phyloP scores from a whole-genome alignment of 2,113 vertebrate species.

The Nestor notabilis region DNA sequence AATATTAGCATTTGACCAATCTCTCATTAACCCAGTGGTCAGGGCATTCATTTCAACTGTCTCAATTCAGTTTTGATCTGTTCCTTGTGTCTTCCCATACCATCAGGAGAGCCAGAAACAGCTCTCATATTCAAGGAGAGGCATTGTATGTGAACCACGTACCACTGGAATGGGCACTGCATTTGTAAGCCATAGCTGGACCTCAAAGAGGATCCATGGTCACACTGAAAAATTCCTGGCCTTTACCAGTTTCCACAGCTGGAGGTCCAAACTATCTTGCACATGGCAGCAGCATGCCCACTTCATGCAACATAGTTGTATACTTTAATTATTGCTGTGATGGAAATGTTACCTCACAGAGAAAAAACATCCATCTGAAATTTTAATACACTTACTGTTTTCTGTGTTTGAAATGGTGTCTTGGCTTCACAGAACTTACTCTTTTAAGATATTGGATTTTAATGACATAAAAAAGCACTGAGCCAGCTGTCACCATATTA shows the following conservation, averaged over 20 bases:
- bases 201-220: neutral
- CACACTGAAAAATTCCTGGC: neutral
- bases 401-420: neutral
- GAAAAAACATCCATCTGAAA: neutral
- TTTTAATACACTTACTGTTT: neutral
- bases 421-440: neutral
- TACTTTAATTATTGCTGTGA: neutral
- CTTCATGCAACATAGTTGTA: neutral
- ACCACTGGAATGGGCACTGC: neutral
- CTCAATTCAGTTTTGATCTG: neutral
- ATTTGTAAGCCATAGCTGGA: neutral
- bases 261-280: neutral
- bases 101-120: neutral
- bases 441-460: constrained; percentile 55
- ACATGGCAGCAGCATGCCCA: neutral
- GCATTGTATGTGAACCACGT: accelerated
- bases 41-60: neutral
- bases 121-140: neutral
- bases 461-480: constrained; percentile 45
- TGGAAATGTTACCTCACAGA: neutral
- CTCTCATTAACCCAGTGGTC: neutral
- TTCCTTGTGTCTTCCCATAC: neutral
- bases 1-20: neutral
- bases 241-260: neutral
- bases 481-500: constrained; percentile 56